These are phyloP conservation scores for Eudemis profundana DNA, from an alignment of 2,888 invertebrate species.

Conservation along the genomic window DNA sequence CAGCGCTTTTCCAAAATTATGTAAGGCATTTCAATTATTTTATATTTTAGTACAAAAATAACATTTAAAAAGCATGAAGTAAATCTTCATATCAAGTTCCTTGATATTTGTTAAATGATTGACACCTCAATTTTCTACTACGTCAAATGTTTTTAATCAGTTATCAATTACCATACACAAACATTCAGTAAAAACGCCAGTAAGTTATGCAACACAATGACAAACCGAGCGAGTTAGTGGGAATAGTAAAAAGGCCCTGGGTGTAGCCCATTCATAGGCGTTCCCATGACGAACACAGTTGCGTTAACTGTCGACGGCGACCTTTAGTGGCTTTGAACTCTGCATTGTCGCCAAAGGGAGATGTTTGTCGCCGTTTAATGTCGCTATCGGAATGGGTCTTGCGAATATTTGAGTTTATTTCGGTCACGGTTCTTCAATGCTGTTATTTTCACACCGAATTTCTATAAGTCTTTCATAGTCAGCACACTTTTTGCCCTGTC, in stretches of 20 bases:
- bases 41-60: too few relatives aligned
- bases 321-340: constrained; percentile 53
- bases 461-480: too few relatives aligned
- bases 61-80: too few relatives aligned
- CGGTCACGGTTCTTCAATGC: neutral
- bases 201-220: constrained; percentile 29
- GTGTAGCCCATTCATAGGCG: constrained; percentile 56
- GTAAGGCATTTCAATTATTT: too few relatives aligned
- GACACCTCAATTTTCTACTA: too few relatives aligned
- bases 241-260: constrained; percentile 51
- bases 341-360: constrained; percentile 48
- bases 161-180: constrained; percentile 7
- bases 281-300: constrained; percentile 74
- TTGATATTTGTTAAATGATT: too few relatives aligned
- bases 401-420: neutral
- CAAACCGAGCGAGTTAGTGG: constrained; percentile 27
- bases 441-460: too few relatives aligned
- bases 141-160: neutral
- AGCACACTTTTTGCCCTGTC: too few relatives aligned
- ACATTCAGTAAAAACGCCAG: constrained; percentile 9
- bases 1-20: too few relatives aligned
- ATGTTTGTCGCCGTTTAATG: constrained; percentile 23
- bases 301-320: constrained; percentile 59
- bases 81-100: too few relatives aligned
- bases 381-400: constrained; percentile 12